A percentile compares a stretch with the other conserved stretches of the same genome.
These are phyloP conservation scores for Flabesymbios commensalis DNA, from an alignment of 2,888 invertebrate species.

Conservation along the genomic window DNA sequence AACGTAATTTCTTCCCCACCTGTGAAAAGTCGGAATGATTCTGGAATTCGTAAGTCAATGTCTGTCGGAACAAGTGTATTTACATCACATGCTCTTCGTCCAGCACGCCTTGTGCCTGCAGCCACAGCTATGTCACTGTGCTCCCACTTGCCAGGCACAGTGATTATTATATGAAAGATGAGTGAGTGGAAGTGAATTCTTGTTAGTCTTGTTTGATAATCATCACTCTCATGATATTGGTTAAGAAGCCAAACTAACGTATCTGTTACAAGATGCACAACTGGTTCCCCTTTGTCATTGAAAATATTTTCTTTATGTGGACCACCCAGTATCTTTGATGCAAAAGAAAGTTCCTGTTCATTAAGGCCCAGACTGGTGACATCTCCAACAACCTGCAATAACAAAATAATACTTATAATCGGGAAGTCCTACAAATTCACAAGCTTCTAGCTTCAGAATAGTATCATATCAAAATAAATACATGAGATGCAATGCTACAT, in stretches of 20 bases:
- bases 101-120: conserved; percentile 63
- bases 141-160: conserved; percentile 56
- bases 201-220: conserved; percentile 58
- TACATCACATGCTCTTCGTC: conserved; percentile 60
- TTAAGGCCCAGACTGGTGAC: conserved; percentile 62
- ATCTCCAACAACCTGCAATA: conserved; percentile 53
- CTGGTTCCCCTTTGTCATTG: conserved; percentile 49
- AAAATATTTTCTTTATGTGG: conserved; percentile 56
- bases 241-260: conserved; percentile 63
- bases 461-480: too few relatives aligned
- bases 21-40: conserved; percentile 50
- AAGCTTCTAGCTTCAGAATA: too few relatives aligned
- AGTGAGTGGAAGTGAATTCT: conserved; percentile 64
- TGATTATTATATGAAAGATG: conserved; percentile 62
- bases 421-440: too few relatives aligned
- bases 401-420: neutral
- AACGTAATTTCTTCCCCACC: conserved; percentile 42
- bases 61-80: conserved; percentile 44
- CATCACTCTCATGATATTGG: too few relatives aligned
- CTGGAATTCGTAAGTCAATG: conserved; percentile 58
- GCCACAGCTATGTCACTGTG: conserved; percentile 61
- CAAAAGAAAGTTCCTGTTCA: conserved; percentile 63
- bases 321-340: conserved; percentile 57
- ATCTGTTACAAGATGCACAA: conserved; percentile 62
- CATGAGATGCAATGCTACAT: too few relatives aligned